Evolutionary conservation across 2,797 vertebrate genomes (phyloP).

Genomic region (Cheirogaleus major): DNA sequence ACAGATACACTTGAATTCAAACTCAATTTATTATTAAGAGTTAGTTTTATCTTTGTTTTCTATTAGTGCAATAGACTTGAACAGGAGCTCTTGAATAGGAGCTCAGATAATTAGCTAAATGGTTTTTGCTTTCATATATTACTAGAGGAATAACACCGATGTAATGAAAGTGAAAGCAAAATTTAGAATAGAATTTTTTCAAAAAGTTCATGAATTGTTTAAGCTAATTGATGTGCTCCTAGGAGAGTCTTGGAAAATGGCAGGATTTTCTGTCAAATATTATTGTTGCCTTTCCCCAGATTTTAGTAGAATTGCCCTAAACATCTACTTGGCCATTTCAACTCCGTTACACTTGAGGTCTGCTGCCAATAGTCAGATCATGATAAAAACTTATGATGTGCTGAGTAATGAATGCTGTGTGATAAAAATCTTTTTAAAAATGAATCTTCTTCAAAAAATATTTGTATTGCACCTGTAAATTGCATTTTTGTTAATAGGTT

Average conservation of each 20-base stretch:
- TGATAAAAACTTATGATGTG: background rate
- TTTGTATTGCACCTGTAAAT: background rate
- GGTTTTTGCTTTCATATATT: background rate
- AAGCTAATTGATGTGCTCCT: background rate
- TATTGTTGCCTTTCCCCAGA: constrained; percentile 8
- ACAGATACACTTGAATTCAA: constrained; percentile 8
- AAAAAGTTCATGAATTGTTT: background rate
- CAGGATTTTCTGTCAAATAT: constrained; percentile 13
- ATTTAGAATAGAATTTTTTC: background rate
- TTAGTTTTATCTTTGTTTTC: constrained; percentile 44
- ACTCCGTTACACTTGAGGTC: background rate
- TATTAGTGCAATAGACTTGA: background rate
- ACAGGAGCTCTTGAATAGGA: background rate
- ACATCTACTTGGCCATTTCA: background rate
- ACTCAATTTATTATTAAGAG: background rate
- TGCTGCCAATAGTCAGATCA: background rate
- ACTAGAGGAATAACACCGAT: background rate
- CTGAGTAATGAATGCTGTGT: background rate
- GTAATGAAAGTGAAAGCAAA: constrained; percentile 42
- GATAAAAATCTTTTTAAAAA: background rate
- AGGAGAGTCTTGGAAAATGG: background rate
- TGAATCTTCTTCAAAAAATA: background rate
- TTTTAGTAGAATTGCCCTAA: constrained; percentile 5
- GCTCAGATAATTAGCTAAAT: constrained; percentile 5
- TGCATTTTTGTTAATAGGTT: background rate